phyloP scores from a whole-genome alignment of 2,113 vertebrate genomes.

The Catagonus wagneri region DNA sequence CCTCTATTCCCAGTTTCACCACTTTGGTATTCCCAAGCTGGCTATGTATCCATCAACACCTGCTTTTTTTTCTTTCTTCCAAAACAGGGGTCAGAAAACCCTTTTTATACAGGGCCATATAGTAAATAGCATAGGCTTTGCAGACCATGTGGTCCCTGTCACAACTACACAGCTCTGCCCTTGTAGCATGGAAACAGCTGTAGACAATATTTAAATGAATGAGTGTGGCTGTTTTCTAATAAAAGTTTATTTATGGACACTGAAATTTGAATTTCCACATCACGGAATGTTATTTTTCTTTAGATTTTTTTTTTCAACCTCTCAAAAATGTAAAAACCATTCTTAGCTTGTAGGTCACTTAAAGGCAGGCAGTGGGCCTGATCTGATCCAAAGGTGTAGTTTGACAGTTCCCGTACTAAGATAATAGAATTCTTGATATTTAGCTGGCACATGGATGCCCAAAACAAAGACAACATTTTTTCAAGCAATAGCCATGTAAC shows the following conservation, averaged over 20 bases:
- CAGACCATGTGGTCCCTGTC: background rate
- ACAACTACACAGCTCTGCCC: background rate
- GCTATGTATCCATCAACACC: background rate
- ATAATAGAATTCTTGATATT: slow-evolving; percentile 35
- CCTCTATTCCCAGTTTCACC: background rate
- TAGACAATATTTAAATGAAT: slow-evolving; percentile 5
- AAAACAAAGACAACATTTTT: slow-evolving; percentile 29
- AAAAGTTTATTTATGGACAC: background rate
- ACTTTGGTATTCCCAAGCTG: background rate
- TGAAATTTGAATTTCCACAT: slow-evolving; percentile 60
- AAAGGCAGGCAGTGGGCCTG: slow-evolving; percentile 4
- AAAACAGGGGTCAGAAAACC: slow-evolving; percentile 17
- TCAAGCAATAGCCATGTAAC: background rate
- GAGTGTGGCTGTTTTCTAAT: background rate
- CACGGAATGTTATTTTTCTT: slow-evolving; percentile 28
- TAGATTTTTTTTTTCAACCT: slow-evolving; percentile 50
- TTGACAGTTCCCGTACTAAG: background rate
- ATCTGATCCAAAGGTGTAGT: background rate
- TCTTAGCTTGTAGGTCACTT: slow-evolving; percentile 34
- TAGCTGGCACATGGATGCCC: background rate
- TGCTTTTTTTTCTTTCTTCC: background rate
- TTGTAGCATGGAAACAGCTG: background rate
- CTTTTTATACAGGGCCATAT: background rate
- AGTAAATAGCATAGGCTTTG: background rate
- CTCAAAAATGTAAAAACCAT: slow-evolving; percentile 55